A percentile compares a stretch with the other conserved stretches of the same genome.
These are phyloP conservation scores for Hoplodrina ambigua DNA, from an alignment of 2,888 invertebrate species.

Conservation along the genomic window DNA sequence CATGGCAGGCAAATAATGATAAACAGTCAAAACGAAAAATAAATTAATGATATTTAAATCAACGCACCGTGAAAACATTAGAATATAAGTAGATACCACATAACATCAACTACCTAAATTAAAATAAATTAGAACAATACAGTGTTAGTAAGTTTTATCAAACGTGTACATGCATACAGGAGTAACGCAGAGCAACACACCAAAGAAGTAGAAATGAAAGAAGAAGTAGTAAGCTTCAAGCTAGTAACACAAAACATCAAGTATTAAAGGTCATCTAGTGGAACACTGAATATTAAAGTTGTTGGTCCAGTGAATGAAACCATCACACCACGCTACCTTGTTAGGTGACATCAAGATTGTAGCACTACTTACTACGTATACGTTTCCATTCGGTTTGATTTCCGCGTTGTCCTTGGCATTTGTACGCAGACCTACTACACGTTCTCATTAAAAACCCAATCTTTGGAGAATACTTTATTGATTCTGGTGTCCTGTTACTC, in stretches of 20 bases:
- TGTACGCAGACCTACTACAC: slow-evolving; percentile 73
- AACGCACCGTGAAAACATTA: slow-evolving; percentile 44
- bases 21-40: slow-evolving; percentile 23
- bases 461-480: slow-evolving; percentile 82
- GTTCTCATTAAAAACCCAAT: slow-evolving; percentile 84
- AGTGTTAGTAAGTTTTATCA: slow-evolving; percentile 73
- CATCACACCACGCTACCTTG: slow-evolving; percentile 87
- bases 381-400: slow-evolving; percentile 67
- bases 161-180: slow-evolving; percentile 73
- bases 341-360: slow-evolving; percentile 81
- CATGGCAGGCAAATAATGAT: slow-evolving; percentile 50
- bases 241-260: slow-evolving; percentile 72
- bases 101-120: slow-evolving; percentile 45
- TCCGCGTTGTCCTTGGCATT: slow-evolving; percentile 79
- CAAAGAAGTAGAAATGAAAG: slow-evolving; percentile 76
- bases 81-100: slow-evolving; percentile 37
- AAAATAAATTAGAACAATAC: slow-evolving; percentile 59
- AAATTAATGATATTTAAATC: slow-evolving; percentile 40
- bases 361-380: slow-evolving; percentile 82
- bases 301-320: slow-evolving; percentile 77
- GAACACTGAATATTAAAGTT: slow-evolving; percentile 63
- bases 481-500: slow-evolving; percentile 82
- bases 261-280: slow-evolving; percentile 57
- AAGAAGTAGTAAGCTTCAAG: slow-evolving; percentile 78
- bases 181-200: slow-evolving; percentile 85